Conservation (phyloP, 2,113 vertebrate genomes). For the Ictalurus furcatus region DNA sequence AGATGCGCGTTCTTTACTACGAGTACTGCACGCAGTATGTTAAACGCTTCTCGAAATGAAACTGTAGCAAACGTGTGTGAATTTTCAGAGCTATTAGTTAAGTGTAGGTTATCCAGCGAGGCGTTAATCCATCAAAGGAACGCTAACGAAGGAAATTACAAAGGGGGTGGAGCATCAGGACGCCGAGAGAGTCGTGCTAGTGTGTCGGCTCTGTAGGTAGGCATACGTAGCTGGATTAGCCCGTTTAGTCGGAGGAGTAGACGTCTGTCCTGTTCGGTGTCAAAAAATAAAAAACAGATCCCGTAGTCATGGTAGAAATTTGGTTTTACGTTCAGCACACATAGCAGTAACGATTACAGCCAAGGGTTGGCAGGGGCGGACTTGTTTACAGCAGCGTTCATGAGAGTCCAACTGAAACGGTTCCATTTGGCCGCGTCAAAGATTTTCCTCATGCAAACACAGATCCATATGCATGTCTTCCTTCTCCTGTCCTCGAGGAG, state of each 20-base stretch:
- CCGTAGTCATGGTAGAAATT: neutral
- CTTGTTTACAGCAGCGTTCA: slow-evolving; percentile 18
- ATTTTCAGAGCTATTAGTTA: neutral
- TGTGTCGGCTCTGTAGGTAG: neutral
- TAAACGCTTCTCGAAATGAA: neutral
- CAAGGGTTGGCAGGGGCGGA: slow-evolving; percentile 12
- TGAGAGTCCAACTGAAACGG: slow-evolving; percentile 28
- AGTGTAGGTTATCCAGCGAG: neutral
- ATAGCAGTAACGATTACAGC: slow-evolving; percentile 2
- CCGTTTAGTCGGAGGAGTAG: neutral
- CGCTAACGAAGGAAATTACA: neutral
- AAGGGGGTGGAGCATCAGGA: neutral
- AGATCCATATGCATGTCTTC: slow-evolving; percentile 60
- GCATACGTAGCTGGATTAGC: neutral
- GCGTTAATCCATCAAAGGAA: slow-evolving; percentile 6
- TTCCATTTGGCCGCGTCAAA: slow-evolving; percentile 43
- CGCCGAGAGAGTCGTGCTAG: neutral
- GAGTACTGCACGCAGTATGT: neutral
- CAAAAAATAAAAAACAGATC: neutral
- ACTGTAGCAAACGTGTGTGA: neutral
- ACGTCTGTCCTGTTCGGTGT: neutral
- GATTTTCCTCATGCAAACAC: slow-evolving; percentile 49
- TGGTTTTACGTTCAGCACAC: neutral
- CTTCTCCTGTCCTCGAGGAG: slow-evolving; percentile 63
- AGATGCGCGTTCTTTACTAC: neutral